phyloP scores from a whole-genome alignment of 2,113 vertebrate species.

The human region DNA sequence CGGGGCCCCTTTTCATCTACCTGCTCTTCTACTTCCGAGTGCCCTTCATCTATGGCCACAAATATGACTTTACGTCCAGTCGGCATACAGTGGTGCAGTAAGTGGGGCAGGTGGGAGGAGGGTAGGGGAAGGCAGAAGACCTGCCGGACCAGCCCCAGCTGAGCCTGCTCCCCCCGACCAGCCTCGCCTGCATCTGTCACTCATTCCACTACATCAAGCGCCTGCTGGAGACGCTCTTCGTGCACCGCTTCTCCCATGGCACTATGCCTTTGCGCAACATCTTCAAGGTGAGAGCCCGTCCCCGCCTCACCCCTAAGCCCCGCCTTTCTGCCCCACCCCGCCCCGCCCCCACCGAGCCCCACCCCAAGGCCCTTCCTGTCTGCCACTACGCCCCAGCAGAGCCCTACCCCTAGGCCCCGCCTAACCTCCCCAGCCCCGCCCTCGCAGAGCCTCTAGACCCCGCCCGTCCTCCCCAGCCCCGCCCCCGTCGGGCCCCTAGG shows the following conservation, averaged over 20 bases:
- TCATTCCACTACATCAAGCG: slow-evolving; percentile 95
- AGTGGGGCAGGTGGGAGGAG: slow-evolving; percentile 74
- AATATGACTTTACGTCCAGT: slow-evolving; percentile 94
- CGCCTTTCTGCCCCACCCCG: fast-evolving
- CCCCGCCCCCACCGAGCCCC: fast-evolving
- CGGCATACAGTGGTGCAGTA: slow-evolving; percentile 94
- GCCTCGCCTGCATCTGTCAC: slow-evolving; percentile 94
- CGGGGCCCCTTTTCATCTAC: slow-evolving; percentile 93
- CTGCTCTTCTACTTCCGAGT: slow-evolving; percentile 95
- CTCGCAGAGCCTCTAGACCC: no score
- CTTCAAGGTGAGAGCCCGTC: slow-evolving; percentile 88
- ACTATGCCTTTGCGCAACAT: slow-evolving; percentile 96
- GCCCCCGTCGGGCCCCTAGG: no score
- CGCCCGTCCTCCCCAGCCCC: no score
- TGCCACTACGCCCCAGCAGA: no score
- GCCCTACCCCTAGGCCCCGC: fast-evolving
- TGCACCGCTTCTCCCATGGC: slow-evolving; percentile 95
- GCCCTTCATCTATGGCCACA: slow-evolving; percentile 92
- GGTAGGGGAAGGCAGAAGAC: neutral
- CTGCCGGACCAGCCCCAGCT: fast-evolving
- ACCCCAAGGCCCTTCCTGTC: fast-evolving
- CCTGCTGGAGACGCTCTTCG: slow-evolving; percentile 93
- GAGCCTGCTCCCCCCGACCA: slow-evolving; percentile 55
- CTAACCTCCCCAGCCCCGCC: fast-evolving
- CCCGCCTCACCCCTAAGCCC: no score